Conservation (phyloP, 1,140 invertebrate genomes). For the Leucophenga varia region DNA sequence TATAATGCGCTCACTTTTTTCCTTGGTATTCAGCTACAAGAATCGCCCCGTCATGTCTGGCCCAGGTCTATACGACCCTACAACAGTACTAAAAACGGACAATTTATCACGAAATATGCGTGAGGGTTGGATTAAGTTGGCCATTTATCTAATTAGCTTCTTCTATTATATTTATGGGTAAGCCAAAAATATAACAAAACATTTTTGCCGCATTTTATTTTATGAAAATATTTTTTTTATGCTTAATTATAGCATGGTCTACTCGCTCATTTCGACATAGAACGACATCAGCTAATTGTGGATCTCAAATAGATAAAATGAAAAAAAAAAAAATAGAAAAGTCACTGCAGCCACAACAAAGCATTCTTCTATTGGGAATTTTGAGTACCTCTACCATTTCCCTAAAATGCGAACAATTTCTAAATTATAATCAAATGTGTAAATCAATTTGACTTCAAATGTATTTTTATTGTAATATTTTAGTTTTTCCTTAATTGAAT, state of each 20-base stretch:
- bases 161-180: slow-evolving; percentile 98
- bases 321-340: no score
- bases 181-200: slow-evolving; percentile 57
- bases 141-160: slow-evolving; percentile 95
- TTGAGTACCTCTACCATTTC: no score
- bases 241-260: slow-evolving; percentile 62
- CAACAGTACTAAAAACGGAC: slow-evolving; percentile 96
- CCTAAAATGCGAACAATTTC: no score
- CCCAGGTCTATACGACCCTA: slow-evolving; percentile 95
- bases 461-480: no score
- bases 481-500: no score
- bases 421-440: no score
- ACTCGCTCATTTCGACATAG: slow-evolving; percentile 60
- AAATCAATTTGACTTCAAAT: no score
- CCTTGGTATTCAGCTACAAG: slow-evolving; percentile 69
- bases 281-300: slow-evolving; percentile 32
- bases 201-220: slow-evolving; percentile 52
- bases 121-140: slow-evolving; percentile 97
- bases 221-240: slow-evolving; percentile 11
- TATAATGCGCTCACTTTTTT: not conserved
- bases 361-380: no score
- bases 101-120: slow-evolving; percentile 83
- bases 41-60: slow-evolving; percentile 92
- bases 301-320: no score
- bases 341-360: no score